Conservation (phyloP, 2,797 vertebrate genomes). For the Oreortyx pictus region DNA sequence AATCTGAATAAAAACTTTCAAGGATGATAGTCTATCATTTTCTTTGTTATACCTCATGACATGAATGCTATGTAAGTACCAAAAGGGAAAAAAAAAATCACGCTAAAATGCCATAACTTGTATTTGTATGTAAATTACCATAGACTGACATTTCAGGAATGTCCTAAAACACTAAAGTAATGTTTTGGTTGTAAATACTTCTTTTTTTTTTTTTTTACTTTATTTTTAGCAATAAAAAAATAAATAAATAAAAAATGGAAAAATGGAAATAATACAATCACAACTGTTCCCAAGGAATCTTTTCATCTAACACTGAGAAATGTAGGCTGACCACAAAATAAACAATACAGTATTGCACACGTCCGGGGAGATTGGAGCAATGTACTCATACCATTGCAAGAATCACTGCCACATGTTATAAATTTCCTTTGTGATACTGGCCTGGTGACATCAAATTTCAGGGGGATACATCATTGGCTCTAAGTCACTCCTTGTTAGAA, state of each 20-base stretch:
- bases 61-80: background rate
- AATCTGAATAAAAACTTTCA: background rate
- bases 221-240: background rate
- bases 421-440: background rate
- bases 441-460: constrained; percentile 11
- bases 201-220: background rate
- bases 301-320: background rate
- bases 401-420: background rate
- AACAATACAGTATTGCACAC: background rate
- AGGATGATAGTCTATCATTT: background rate
- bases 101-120: background rate
- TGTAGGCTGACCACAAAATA: background rate
- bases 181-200: background rate
- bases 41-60: background rate
- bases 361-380: background rate
- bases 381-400: background rate
- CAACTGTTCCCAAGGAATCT: background rate
- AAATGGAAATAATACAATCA: background rate
- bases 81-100: background rate
- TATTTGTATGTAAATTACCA: background rate
- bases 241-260: background rate
- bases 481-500: background rate
- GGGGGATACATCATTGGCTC: background rate
- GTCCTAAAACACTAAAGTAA: background rate
- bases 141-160: background rate